A percentile compares a stretch with the other conserved stretches of the same genome.
phyloP scores from a whole-genome alignment of 2,113 vertebrate genomes.

The Epinephelus cyanopodus region DNA sequence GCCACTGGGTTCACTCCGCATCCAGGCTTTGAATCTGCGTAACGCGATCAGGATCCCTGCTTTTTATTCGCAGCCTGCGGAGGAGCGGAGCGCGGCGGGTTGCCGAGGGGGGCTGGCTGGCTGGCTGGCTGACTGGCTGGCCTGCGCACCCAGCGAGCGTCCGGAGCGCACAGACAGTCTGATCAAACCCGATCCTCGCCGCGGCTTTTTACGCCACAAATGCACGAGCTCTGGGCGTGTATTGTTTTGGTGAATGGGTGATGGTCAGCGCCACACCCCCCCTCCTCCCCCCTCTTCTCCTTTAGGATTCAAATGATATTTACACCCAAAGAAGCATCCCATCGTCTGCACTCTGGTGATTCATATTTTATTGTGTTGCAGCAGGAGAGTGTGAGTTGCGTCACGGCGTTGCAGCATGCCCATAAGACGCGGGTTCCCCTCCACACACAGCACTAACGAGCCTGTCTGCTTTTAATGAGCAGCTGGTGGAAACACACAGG shows the following conservation, averaged over 20 bases:
- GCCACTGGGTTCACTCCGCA: conserved; percentile 24
- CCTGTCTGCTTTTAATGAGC: background rate
- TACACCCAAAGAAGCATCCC: conserved; percentile 23
- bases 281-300: background rate
- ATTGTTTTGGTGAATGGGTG: conserved; percentile 63
- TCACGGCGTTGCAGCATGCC: conserved; percentile 70
- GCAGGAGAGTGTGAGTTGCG: conserved; percentile 68
- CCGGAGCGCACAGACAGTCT: conserved; percentile 13
- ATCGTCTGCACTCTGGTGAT: conserved; percentile 32
- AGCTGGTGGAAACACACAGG: background rate
- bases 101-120: conserved; percentile 24
- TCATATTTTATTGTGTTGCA: conserved; percentile 69
- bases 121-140: conserved; percentile 7
- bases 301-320: conserved; percentile 21
- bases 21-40: conserved; percentile 49
- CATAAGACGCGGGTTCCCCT: conserved; percentile 55
- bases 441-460: background rate
- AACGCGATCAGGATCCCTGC: conserved; percentile 38
- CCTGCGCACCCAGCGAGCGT: conserved; percentile 19
- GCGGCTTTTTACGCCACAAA: conserved; percentile 18
- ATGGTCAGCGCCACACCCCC: conserved; percentile 69
- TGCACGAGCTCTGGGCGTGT: conserved; percentile 44
- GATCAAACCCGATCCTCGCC: conserved; percentile 21
- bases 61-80: conserved; percentile 47
- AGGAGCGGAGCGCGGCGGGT: conserved; percentile 30